These are phyloP conservation scores for Monochamus alternatus DNA, from an alignment of 2,888 invertebrate species.

Conservation along the genomic window DNA sequence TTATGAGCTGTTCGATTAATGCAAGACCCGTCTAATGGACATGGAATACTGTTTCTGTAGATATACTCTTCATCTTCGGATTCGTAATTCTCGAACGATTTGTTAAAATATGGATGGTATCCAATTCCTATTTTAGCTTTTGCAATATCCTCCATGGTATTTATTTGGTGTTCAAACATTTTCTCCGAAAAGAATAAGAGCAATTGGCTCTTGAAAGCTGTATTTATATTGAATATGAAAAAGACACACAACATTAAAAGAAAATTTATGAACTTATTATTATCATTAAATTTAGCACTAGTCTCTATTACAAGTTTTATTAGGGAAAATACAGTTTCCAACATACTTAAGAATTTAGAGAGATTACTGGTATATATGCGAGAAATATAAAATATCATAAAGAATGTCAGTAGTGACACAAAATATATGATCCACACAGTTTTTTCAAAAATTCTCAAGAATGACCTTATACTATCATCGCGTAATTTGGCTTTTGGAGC, in stretches of 20 bases:
- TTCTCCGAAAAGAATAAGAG: not conserved
- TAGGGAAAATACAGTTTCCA: not conserved
- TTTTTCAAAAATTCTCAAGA: not conserved
- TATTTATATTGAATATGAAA: not conserved
- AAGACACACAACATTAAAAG: not conserved
- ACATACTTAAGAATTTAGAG: not conserved
- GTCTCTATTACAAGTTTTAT: not conserved
- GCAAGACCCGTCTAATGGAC: not conserved
- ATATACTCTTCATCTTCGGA: constrained; percentile 5
- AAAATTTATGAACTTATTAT: not conserved
- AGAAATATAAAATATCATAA: not conserved
- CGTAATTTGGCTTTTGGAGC: constrained; percentile 12
- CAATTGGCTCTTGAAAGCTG: constrained; percentile 9
- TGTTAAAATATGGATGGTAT: not conserved
- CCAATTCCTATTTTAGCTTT: not conserved
- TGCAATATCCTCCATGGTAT: not conserved
- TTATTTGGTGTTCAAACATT: not conserved
- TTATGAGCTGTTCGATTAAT: not conserved
- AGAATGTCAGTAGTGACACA: not conserved
- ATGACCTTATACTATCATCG: not conserved
- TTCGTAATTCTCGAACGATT: not conserved
- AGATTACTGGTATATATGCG: no score
- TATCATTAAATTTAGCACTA: not conserved
- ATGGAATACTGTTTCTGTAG: not conserved
- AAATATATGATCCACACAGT: not conserved